Conservation (phyloP, 2,797 vertebrate species). For the Coranthus polyacanthus region DNA sequence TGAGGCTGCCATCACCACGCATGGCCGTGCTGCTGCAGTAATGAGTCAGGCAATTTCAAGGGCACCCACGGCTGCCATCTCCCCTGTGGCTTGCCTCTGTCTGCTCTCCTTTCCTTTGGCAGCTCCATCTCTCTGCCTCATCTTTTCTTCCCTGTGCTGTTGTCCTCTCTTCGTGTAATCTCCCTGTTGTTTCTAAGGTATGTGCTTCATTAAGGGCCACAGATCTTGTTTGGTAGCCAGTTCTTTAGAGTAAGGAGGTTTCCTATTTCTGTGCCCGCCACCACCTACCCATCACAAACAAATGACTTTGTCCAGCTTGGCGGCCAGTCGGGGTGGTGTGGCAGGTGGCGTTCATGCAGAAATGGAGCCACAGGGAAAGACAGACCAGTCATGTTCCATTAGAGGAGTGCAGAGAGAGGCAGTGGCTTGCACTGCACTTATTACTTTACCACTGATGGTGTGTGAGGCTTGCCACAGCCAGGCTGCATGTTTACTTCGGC, state of each 20-base stretch:
- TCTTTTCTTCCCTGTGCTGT: neutral
- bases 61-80: slow-evolving; percentile 77
- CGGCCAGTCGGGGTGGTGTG: slow-evolving; percentile 47
- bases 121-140: slow-evolving; percentile 32
- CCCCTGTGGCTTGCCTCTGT: slow-evolving; percentile 68
- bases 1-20: slow-evolving; percentile 65
- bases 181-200: slow-evolving; percentile 38
- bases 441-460: slow-evolving; percentile 49
- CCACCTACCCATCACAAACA: slow-evolving; percentile 31
- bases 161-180: slow-evolving; percentile 28
- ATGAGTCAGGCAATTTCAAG: slow-evolving; percentile 84
- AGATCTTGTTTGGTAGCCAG: slow-evolving; percentile 32
- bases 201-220: slow-evolving; percentile 50
- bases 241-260: slow-evolving; percentile 30
- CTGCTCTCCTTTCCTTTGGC: slow-evolving; percentile 49
- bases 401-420: slow-evolving; percentile 45
- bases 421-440: slow-evolving; percentile 40
- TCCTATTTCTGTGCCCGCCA: slow-evolving; percentile 19
- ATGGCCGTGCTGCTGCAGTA: slow-evolving; percentile 78
- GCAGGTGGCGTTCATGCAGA: slow-evolving; percentile 53
- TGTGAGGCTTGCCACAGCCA: slow-evolving; percentile 28
- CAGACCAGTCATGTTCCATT: slow-evolving; percentile 68
- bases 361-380: slow-evolving; percentile 65
- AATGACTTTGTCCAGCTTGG: slow-evolving; percentile 54
- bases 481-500: slow-evolving; percentile 46